Evolutionary conservation across 2,797 vertebrate species (phyloP).

Genomic region (Gymnoscopelus microlampas): DNA sequence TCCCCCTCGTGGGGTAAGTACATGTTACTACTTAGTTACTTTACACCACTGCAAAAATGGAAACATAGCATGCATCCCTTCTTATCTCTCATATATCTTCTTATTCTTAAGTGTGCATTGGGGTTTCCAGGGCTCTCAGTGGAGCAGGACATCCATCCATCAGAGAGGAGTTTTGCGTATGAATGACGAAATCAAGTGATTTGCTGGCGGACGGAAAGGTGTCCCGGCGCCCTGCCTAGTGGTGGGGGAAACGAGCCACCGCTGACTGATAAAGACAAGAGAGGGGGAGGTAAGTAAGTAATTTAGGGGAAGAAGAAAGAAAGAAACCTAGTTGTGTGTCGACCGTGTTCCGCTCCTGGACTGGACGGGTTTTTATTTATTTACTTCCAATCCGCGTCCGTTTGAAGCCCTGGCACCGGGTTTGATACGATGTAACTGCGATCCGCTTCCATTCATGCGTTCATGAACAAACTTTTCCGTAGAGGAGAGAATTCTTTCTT

Average conservation of each 20-base stretch:
- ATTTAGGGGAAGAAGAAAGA: constrained; percentile 80
- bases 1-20: too few species aligned
- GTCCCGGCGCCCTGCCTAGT: constrained; percentile 67
- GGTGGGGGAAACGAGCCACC: constrained; percentile 65
- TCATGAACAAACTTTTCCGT: constrained; percentile 55
- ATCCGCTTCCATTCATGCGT: constrained; percentile 18
- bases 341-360: constrained; percentile 63
- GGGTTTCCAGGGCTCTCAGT: background rate
- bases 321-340: constrained; percentile 78
- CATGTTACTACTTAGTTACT: too few species aligned
- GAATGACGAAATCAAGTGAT: constrained; percentile 76
- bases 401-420: constrained; percentile 21
- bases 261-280: constrained; percentile 67
- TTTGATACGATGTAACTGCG: constrained; percentile 31
- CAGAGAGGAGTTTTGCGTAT: constrained; percentile 48
- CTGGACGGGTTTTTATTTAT: constrained; percentile 64
- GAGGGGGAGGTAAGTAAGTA: constrained; percentile 79
- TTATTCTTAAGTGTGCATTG: background rate
- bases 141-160: constrained; percentile 13
- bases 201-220: constrained; percentile 77
- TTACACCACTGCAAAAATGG: background rate
- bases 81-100: too few species aligned
- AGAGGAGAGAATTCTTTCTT: constrained; percentile 28
- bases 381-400: constrained; percentile 43
- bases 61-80: too few species aligned